Percentiles rank a stretch among this genome's conserved stretches.
phyloP scores from a whole-genome alignment of 2,888 invertebrate species.

The Isotomurus palustris region DNA sequence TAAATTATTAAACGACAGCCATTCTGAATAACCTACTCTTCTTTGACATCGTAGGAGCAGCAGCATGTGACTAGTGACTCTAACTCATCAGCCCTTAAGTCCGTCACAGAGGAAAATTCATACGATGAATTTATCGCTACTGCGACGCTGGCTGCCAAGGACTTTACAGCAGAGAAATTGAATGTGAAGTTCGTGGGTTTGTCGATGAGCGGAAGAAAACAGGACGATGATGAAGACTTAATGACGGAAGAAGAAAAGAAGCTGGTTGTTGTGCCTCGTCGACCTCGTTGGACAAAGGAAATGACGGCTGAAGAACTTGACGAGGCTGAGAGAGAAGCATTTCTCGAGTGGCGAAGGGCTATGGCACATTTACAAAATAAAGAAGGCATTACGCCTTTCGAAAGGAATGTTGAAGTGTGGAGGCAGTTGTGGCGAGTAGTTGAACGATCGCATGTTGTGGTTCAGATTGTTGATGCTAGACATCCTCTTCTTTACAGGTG shows the following conservation, averaged over 20 bases:
- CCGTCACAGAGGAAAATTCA: constrained; percentile 81
- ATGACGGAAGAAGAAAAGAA: constrained; percentile 40
- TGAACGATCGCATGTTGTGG: constrained; percentile 86
- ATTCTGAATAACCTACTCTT: no score
- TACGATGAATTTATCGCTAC: constrained; percentile 93
- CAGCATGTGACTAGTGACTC: constrained; percentile 29
- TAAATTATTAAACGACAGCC: neutral
- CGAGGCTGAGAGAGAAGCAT: constrained; percentile 71
- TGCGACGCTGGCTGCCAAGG: constrained; percentile 88
- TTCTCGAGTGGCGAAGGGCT: constrained; percentile 83
- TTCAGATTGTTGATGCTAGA: constrained; percentile 93
- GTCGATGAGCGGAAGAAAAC: constrained; percentile 58
- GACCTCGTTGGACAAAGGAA: constrained; percentile 73
- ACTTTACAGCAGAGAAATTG: constrained; percentile 79
- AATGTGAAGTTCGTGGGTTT: constrained; percentile 73
- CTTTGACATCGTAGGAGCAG: no score
- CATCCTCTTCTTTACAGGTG: constrained; percentile 85
- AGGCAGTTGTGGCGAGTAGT: constrained; percentile 96
- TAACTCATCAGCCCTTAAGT: constrained; percentile 33
- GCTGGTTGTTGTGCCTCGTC: constrained; percentile 40
- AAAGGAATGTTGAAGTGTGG: constrained; percentile 97
- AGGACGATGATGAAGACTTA: constrained; percentile 51
- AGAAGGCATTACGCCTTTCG: constrained; percentile 89
- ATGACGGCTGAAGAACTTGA: constrained; percentile 77
- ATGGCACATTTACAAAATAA: constrained; percentile 73